Evolutionary conservation across 2,888 invertebrate species (phyloP), one percentile per base, ranked within the genome.

Genomic region (Orchestes rusci): DNA sequence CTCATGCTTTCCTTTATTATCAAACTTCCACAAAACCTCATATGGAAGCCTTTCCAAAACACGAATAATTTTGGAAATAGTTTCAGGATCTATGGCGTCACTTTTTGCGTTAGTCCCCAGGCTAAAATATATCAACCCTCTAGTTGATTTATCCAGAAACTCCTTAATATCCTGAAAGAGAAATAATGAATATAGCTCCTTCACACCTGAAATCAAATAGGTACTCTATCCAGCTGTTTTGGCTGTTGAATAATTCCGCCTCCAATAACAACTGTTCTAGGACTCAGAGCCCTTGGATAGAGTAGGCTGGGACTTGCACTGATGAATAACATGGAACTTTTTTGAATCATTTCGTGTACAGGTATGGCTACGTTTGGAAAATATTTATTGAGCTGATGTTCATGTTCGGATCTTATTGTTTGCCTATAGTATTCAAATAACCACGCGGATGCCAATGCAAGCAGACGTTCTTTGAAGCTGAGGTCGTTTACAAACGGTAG

Each of bases 291-390:
- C 42, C 65, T 57, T 3, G 59, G 39, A 13, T 48, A 48, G 39
- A 60, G 56, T 40, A 65, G 63, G 37, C 64, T 46, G 1, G 64
- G 62, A 59, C 66, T 59, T 0, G 56, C 53, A 42, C 61, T 63
- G 4, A 63, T 42, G 39, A 68, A 64, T 30, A 65, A 27, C 60
- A 66, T 54, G 40, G 60, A 61, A 16, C 62, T 57, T 35, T 59
- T 58, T 31, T 58, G 55, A 20, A 54, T 56, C 5, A 66, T 41
- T 1, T 61, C 61, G 3, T 10, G 13, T 3, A 59, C 13, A 10
- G 52, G 19, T 2, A 63, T 61, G 23, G 58, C 49, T 29, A 57
- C 54, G 3, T 59, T 49, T 0, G 64, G 65, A 38, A 67, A 65
- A 53, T 60, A 56, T 28, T 55, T 59, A 27, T 46, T 48, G 4